phyloP scores from a whole-genome alignment of 2,113 vertebrate genomes.

The Dipodomys ordii region DNA sequence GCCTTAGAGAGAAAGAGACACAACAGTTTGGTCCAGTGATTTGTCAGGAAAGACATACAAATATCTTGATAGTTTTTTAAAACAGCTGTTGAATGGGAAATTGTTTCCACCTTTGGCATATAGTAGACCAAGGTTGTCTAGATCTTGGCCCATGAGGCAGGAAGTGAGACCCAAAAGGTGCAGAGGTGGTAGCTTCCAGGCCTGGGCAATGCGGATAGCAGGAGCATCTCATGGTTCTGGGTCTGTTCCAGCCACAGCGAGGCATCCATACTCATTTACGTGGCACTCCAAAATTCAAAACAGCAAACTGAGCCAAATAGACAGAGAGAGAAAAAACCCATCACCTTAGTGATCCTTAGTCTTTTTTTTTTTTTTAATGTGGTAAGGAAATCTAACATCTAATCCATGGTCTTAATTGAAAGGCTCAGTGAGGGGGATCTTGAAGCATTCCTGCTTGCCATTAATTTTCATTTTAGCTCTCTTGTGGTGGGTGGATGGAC shows the following conservation, averaged over 20 bases:
- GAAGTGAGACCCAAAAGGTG: accelerated
- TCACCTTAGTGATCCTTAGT: not conserved
- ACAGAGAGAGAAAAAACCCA: not conserved
- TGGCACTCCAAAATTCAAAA: constrained; percentile 52
- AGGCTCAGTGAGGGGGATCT: constrained; percentile 26
- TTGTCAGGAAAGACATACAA: not conserved
- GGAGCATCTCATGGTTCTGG: not conserved
- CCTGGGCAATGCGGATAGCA: not conserved
- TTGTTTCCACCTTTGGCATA: not conserved
- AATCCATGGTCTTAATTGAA: constrained; percentile 61
- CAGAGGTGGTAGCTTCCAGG: accelerated
- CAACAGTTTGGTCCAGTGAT: not conserved
- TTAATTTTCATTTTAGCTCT: constrained; percentile 22
- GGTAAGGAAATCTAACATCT: constrained; percentile 46
- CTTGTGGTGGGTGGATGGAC: accelerated
- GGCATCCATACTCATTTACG: not conserved
- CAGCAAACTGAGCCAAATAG: not conserved
- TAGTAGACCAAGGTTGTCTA: not conserved
- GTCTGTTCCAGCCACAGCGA: accelerated
- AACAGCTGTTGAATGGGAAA: not conserved
- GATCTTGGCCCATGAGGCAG: not conserved
- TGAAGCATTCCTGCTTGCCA: constrained; percentile 24
- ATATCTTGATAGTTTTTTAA: not conserved
- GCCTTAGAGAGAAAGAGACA: not conserved
- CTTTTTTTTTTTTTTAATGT: not conserved